Evolutionary conservation across 2,888 invertebrate species (phyloP).

Genomic region (Epinotia bilunana): DNA sequence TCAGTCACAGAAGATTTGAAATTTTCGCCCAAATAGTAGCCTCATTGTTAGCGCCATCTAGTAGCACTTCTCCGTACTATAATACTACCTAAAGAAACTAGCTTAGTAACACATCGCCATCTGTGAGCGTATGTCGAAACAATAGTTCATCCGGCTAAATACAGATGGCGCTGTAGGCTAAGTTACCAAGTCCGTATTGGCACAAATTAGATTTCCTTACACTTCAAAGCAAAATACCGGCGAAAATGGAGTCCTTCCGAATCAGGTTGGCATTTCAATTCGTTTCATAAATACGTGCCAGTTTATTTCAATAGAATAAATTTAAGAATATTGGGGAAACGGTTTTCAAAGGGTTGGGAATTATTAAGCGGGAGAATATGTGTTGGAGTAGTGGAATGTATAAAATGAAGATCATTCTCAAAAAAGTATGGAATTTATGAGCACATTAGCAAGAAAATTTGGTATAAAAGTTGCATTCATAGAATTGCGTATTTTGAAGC

Average conservation of each 20-base stretch:
- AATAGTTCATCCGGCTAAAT: not conserved
- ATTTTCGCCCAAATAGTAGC: too few species aligned
- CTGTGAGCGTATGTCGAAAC: not conserved
- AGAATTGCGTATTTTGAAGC: too few species aligned
- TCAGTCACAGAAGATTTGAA: too few species aligned
- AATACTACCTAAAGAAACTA: not conserved
- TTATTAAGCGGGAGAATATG: not conserved
- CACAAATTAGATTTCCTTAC: not conserved
- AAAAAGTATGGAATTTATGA: not conserved
- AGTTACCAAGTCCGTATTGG: not conserved
- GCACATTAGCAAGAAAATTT: too few species aligned
- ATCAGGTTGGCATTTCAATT: conserved; percentile 4
- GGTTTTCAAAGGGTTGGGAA: conserved; percentile 1
- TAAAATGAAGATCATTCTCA: not conserved
- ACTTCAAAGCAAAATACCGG: not conserved
- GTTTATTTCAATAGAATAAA: conserved; percentile 16
- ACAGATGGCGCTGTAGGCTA: not conserved
- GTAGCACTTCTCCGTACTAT: not conserved
- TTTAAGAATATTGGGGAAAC: not conserved
- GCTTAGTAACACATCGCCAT: not conserved
- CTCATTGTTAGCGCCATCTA: not conserved
- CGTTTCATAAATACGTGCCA: not conserved
- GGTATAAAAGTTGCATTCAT: too few species aligned
- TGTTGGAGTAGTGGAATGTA: not conserved
- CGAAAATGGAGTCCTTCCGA: not conserved